Percentiles rank a stretch among this genome's conserved stretches.
These are phyloP conservation scores for Python bivittatus DNA, from an alignment of 2,113 vertebrate species.

Conservation along the genomic window DNA sequence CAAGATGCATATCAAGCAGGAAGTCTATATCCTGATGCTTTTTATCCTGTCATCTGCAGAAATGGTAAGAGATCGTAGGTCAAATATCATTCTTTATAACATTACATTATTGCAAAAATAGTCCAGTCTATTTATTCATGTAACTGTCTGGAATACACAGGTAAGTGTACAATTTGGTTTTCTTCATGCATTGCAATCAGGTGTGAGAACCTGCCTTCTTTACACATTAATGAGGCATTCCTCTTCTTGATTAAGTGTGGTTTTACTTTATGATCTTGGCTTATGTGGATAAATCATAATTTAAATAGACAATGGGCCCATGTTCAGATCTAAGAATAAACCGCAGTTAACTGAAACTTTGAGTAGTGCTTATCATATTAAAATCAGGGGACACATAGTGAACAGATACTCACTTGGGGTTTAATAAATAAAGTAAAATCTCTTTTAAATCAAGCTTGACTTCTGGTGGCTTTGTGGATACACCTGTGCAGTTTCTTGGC, in stretches of 20 bases:
- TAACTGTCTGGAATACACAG: not conserved
- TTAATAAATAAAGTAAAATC: not conserved
- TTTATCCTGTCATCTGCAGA: constrained; percentile 75
- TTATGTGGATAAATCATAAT: not conserved
- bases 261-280: not conserved
- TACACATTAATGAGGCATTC: not conserved
- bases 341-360: not conserved
- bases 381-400: not conserved
- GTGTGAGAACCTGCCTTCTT: not conserved
- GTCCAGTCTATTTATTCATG: not conserved
- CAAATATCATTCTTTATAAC: not conserved
- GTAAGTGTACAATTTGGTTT: not conserved
- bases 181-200: not conserved
- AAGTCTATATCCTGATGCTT: constrained; percentile 75
- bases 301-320: not conserved
- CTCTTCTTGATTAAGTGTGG: not conserved
- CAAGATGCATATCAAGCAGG: constrained; percentile 80
- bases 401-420: not conserved
- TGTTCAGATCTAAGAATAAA: not conserved
- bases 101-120: not conserved
- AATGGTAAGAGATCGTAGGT: constrained; percentile 62
- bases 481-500: not conserved
- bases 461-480: not conserved
- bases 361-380: not conserved
- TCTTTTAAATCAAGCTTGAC: not conserved